These are phyloP conservation scores for Rhabdophis nuchalis DNA, from an alignment of 2,797 vertebrate genomes.

Conservation along the genomic window DNA sequence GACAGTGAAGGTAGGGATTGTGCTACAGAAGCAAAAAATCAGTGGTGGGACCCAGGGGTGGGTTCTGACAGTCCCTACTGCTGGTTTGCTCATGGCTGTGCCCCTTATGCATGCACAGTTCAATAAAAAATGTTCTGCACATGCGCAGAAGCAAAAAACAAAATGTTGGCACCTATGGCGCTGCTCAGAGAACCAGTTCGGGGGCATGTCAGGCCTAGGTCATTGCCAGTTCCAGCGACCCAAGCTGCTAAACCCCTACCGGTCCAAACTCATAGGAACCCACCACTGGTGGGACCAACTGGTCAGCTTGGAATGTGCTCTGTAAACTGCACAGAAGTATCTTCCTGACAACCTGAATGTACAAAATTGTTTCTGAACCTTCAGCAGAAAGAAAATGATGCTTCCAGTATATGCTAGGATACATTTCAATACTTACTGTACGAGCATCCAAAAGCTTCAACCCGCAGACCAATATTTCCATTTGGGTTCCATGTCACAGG, in stretches of 20 bases:
- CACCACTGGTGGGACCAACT: neutral
- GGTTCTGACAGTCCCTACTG: too few species aligned
- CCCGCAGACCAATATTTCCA: constrained; percentile 84
- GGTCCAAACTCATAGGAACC: too few species aligned
- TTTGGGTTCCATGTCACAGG: constrained; percentile 86
- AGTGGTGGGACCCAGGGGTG: neutral
- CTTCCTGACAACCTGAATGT: neutral
- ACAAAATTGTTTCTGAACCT: neutral
- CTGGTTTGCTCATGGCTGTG: too few species aligned
- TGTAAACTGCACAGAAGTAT: neutral
- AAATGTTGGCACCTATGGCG: too few species aligned
- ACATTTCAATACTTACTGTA: constrained; percentile 84
- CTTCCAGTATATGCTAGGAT: neutral
- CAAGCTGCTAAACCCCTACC: too few species aligned
- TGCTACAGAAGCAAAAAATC: neutral
- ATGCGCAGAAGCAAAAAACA: too few species aligned
- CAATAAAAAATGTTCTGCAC: too few species aligned
- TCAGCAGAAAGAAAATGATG: neutral
- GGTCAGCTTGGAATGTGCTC: neutral
- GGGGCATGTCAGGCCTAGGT: too few species aligned
- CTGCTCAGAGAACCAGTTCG: too few species aligned
- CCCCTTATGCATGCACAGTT: too few species aligned
- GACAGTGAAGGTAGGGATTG: too few species aligned
- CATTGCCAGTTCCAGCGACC: too few species aligned
- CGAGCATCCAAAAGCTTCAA: constrained; percentile 88